Base-by-base conservation (phyloP, 2,113 vertebrate genomes). In the Dascyllus trimaculatus region DNA sequence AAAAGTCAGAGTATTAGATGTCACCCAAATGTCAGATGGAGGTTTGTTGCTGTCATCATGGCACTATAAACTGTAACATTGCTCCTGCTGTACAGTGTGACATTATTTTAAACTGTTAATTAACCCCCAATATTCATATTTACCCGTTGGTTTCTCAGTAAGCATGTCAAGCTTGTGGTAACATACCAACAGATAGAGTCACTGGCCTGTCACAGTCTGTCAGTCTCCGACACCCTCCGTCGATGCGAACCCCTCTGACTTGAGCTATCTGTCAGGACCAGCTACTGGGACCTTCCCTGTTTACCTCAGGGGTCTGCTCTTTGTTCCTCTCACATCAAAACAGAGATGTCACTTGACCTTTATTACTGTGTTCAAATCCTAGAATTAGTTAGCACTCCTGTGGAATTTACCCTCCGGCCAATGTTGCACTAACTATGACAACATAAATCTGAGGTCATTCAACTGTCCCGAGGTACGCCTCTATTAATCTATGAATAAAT, bases 261-360 rank as follows among this genome's bases (percentile, higher is more conserved):
- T 18, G 11, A 76, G 65, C 75, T 80, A 76, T 87, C 82, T 88
- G 86, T 71, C 54, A 19, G 38, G 75, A 51, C 40, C 24, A 15
- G 62, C 49, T 51, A 59, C 61, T 48, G 83, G 51, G 54, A 59
- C 62, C 52, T 26, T 60, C 52, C 19, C 32, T 81, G 63, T 62
- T 80, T 78, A 73, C 69, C 56, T 73, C 51, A 11, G 62, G 82
- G 78, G 75, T 75, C 29, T 19, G 51, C 59, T 63, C 72, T 84
- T 81, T 81, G 71, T 58, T 69, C 10, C 45, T 72, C 11, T 83
- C 43, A 54, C 67, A 54, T 67, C 68, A 71, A 72, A 66, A 61
- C 71, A 24, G 57, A 52, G 54, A 75, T 81, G 75, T 62, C 78
- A 72, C 62, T 76, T 83, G 82, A 89, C 87, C 70, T 80, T 86